phyloP scores from a whole-genome alignment of 2,113 vertebrate species.

The Labeo rohita region DNA sequence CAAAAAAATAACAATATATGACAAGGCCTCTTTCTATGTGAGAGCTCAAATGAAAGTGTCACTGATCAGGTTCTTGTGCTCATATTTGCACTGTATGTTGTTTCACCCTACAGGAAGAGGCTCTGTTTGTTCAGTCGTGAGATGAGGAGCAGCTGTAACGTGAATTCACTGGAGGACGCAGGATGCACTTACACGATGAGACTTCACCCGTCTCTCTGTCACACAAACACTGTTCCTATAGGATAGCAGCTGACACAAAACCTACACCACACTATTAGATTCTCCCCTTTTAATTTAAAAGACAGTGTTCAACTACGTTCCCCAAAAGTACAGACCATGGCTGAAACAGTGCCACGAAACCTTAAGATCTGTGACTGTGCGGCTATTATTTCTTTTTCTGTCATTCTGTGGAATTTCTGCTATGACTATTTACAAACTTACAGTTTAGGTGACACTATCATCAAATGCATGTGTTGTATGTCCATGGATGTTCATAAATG shows the following conservation, averaged over 20 bases:
- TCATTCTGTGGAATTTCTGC: too few relatives aligned
- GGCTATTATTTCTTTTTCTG: background rate
- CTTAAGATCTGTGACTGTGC: background rate
- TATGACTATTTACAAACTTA: background rate
- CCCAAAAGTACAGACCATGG: background rate
- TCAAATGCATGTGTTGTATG: slow-evolving; percentile 5
- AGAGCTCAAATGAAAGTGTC: too few relatives aligned
- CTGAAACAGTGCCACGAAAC: background rate
- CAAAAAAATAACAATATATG: too few relatives aligned
- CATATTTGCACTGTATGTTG: background rate
- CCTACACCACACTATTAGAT: background rate
- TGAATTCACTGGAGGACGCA: background rate
- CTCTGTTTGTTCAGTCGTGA: background rate
- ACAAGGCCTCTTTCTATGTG: too few relatives aligned
- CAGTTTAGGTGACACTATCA: background rate
- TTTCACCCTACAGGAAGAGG: slow-evolving; percentile 13
- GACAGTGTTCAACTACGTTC: background rate
- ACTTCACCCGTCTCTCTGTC: background rate
- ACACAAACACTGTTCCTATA: background rate
- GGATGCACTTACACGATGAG: background rate
- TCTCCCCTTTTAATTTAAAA: background rate
- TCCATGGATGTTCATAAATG: background rate
- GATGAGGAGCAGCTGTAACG: background rate
- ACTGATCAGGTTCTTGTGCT: too few relatives aligned
- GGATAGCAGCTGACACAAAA: background rate